phyloP scores from a whole-genome alignment of 2,113 vertebrate genomes.

The Rhagologus leucostigma region DNA sequence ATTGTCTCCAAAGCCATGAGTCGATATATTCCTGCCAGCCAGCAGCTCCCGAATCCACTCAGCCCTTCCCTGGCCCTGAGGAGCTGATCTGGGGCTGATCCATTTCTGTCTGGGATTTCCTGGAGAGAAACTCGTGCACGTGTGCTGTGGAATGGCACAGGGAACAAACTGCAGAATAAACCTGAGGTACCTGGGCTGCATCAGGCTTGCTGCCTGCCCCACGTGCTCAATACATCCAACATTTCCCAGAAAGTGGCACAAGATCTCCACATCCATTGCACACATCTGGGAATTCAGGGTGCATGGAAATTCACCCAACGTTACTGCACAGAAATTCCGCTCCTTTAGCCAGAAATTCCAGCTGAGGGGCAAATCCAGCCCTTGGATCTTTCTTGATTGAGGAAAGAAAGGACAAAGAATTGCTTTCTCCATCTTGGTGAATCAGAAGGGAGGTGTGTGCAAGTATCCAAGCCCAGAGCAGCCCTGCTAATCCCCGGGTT shows the following conservation, averaged over 20 bases:
- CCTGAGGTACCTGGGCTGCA: neutral
- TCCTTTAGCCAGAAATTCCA: neutral
- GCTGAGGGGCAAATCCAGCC: neutral
- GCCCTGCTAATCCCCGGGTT: neutral
- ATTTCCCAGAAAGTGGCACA: neutral
- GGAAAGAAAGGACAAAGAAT: neutral
- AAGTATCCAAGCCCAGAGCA: neutral
- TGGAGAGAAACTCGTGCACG: neutral
- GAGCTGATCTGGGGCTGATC: neutral
- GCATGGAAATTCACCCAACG: neutral
- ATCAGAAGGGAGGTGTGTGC: neutral
- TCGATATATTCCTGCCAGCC: neutral
- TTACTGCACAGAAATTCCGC: neutral
- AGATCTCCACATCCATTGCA: neutral
- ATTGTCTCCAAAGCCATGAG: neutral
- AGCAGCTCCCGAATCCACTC: neutral
- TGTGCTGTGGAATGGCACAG: neutral
- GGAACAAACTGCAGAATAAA: neutral
- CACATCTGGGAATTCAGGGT: neutral
- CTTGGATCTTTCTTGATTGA: neutral
- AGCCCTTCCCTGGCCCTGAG: neutral
- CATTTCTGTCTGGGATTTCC: neutral
- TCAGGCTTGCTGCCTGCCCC: neutral
- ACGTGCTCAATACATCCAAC: accelerated
- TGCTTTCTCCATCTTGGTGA: neutral